Percentiles rank a stretch among this genome's conserved stretches.
These are phyloP conservation scores for Temnothorax unifasciatus DNA, from an alignment of 2,888 invertebrate species.

Conservation along the genomic window DNA sequence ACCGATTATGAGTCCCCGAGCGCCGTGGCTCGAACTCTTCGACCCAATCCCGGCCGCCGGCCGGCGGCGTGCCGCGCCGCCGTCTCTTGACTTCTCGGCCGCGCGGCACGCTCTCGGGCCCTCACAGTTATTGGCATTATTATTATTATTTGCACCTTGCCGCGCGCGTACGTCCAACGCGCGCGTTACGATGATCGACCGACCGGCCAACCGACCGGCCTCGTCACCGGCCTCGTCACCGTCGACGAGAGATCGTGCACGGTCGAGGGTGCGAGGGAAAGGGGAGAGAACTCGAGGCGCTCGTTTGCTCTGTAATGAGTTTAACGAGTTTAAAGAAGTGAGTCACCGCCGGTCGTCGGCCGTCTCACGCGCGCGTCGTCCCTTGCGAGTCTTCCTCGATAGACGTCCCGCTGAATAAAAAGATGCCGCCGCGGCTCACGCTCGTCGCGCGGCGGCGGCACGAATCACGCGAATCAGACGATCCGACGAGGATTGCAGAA, in stretches of 20 bases:
- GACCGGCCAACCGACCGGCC: not conserved
- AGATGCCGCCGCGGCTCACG: not conserved
- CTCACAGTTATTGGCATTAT: slow-evolving; percentile 72
- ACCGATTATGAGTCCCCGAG: slow-evolving; percentile 73
- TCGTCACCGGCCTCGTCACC: not conserved
- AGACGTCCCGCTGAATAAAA: not conserved
- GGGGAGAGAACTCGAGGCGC: slow-evolving; percentile 30
- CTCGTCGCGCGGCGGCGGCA: not conserved
- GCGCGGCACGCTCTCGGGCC: slow-evolving; percentile 65
- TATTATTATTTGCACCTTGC: slow-evolving; percentile 77
- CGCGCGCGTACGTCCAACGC: slow-evolving; percentile 61
- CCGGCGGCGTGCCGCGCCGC: slow-evolving; percentile 49
- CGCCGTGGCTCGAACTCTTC: slow-evolving; percentile 71
- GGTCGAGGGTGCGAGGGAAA: slow-evolving; percentile 1
- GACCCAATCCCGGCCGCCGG: slow-evolving; percentile 67
- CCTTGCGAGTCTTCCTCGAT: slow-evolving; percentile 11
- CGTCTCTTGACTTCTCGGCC: slow-evolving; percentile 71
- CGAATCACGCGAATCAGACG: not conserved
- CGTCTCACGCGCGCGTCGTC: slow-evolving; percentile 2
- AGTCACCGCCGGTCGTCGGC: slow-evolving; percentile 60
- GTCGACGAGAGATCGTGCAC: not conserved
- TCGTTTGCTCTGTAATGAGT: slow-evolving; percentile 66
- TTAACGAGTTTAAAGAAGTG: slow-evolving; percentile 76
- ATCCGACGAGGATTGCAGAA: not conserved
- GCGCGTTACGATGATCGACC: slow-evolving; percentile 54